A percentile compares a stretch with the other conserved stretches of the same genome.
Evolutionary conservation across 1,140 invertebrate species (phyloP).

Genomic region (Spodoptera litura): DNA sequence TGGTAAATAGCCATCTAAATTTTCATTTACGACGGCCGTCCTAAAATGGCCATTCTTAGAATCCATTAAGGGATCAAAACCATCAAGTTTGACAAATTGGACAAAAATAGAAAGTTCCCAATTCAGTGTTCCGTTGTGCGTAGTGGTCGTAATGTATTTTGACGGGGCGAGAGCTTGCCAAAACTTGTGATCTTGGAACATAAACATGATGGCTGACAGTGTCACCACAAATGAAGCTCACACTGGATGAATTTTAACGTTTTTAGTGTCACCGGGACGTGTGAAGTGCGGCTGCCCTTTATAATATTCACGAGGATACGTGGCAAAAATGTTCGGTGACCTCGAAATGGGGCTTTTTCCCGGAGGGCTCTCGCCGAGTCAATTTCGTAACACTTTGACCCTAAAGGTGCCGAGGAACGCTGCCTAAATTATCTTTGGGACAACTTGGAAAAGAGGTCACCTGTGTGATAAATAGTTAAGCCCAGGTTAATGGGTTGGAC

Average conservation of each 20-base stretch:
- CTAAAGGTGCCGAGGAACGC: conserved; percentile 57
- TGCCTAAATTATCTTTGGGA: conserved; percentile 69
- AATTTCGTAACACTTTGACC: conserved; percentile 69
- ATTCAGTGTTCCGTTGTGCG: neutral
- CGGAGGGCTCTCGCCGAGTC: conserved; percentile 60
- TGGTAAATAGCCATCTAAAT: neutral
- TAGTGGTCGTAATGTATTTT: neutral
- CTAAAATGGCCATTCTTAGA: conserved; percentile 10
- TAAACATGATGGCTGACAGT: conserved; percentile 51
- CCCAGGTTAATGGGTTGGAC: conserved; percentile 61
- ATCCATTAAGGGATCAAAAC: neutral
- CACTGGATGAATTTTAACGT: conserved; percentile 58
- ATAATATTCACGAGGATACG: conserved; percentile 70
- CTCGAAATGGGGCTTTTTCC: conserved; percentile 65
- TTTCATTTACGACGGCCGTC: neutral
- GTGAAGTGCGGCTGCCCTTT: conserved; percentile 65
- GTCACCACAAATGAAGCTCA: conserved; percentile 61
- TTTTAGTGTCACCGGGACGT: conserved; percentile 66
- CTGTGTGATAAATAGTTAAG: conserved; percentile 67
- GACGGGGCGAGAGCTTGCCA: neutral
- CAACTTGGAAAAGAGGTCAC: conserved; percentile 68
- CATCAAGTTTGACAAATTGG: neutral
- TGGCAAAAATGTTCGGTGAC: conserved; percentile 69
- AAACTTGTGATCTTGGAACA: conserved; percentile 18
- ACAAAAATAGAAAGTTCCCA: conserved; percentile 6